Base-by-base conservation (phyloP, 2,797 vertebrate species). In the Sorex maritimensis region DNA sequence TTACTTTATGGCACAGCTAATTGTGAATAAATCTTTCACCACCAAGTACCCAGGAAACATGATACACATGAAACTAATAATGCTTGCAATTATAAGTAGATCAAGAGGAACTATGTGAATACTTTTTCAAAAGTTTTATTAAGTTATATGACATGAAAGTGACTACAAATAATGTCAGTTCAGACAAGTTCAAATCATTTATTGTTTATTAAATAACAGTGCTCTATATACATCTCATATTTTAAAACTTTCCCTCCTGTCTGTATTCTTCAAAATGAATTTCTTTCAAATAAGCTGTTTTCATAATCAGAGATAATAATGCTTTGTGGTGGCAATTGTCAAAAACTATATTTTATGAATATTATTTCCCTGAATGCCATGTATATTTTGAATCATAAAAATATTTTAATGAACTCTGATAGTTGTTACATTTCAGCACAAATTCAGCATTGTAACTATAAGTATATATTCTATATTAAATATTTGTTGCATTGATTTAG, bases 21-120 rank as follows among this genome's bases (percentile, higher is more conserved):
- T 97, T 96, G 96, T 96, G 98, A 99, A 98, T 98, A 98, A 98
- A 97, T 98, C 98, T 98, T 98, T 98, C 98, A 98, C 98, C 97
- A 97, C 97, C 94, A 95, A 94, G 95, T 98, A 97, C 96, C 96
- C 97, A 7, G 92, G 97, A 98, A 98, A 98, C 97, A 96, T 98
- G 98, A 98, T 98, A 97, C 97, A 96, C 97, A 94, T 98, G 98
- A 98, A 98, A 98, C 97, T 97, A 95, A 97, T 98, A 98, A 98
- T 96, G 58, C 79, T 79, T 92, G 80, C 78, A 97, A 94, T 97
- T 97, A 95, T 75, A 97, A 90, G 94, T 93, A 93, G 95, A 97
- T 97, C 86, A 95, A 94, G 91, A 95, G 86, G 75, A 96, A 88
- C 82, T 86, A 77, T 86, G 82, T 81, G 91, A 97, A 96, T 80